These are phyloP conservation scores for Somateria mollissima DNA, from an alignment of 2,797 vertebrate species.

Conservation along the genomic window DNA sequence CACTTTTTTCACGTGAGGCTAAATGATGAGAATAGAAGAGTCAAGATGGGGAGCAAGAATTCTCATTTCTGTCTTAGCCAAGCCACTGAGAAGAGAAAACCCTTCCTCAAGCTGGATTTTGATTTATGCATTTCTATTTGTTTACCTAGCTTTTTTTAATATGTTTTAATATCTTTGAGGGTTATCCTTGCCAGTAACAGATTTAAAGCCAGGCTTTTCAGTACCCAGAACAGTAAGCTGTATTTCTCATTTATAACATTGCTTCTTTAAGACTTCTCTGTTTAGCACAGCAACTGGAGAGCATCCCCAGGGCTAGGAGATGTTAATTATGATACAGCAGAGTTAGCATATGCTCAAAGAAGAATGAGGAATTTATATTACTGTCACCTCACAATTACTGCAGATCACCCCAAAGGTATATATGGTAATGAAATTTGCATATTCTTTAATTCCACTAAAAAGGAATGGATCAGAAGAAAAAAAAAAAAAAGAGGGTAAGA, in stretches of 20 bases:
- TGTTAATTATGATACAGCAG: not conserved
- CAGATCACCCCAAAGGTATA: not conserved
- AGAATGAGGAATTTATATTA: not conserved
- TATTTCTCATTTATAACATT: not conserved
- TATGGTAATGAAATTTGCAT: not conserved
- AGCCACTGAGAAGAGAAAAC: not conserved
- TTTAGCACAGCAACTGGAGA: not conserved
- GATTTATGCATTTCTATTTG: not conserved
- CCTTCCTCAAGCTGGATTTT: not conserved
- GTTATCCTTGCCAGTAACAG: not conserved
- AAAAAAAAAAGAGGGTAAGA: not conserved
- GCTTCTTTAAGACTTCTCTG: not conserved
- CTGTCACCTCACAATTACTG: not conserved
- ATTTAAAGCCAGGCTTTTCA: not conserved
- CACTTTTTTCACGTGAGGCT: not conserved
- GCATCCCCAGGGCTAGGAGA: not conserved
- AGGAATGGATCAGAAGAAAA: not conserved
- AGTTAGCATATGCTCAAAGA: not conserved
- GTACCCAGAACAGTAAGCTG: not conserved
- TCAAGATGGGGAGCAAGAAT: not conserved
- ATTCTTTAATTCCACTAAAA: not conserved
- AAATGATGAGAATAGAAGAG: not conserved
- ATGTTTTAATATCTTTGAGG: not conserved
- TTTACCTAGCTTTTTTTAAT: not conserved
- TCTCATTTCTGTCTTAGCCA: not conserved